phyloP scores from a whole-genome alignment of 2,113 vertebrate species.

The Tyto alba region DNA sequence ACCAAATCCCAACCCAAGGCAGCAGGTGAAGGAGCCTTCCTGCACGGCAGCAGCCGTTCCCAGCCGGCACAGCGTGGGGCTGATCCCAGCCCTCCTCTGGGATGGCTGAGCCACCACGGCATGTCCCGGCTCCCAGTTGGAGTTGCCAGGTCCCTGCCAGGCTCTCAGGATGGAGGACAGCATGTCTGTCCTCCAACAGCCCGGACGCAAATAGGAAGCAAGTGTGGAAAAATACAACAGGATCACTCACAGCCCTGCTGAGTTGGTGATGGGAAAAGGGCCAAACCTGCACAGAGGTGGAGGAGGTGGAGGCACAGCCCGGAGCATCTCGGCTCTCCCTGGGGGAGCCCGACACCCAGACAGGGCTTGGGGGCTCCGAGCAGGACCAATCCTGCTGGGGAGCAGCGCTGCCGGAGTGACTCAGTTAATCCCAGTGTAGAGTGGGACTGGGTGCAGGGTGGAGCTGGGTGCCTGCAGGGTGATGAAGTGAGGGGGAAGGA shows the following conservation, averaged over 20 bases:
- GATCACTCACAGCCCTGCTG: accelerated
- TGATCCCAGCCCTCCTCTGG: background rate
- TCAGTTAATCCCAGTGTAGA: background rate
- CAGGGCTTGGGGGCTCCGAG: background rate
- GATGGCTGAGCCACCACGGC: accelerated
- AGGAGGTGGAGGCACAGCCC: accelerated
- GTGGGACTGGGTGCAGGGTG: background rate
- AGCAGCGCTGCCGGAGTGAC: background rate
- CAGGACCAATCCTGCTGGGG: background rate
- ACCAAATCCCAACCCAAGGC: background rate
- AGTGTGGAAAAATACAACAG: background rate
- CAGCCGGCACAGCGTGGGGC: background rate
- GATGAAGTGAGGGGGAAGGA: background rate
- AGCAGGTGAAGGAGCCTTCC: background rate
- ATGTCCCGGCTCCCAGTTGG: background rate
- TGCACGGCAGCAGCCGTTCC: accelerated
- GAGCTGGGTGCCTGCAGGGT: background rate
- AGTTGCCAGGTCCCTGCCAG: background rate
- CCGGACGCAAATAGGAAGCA: background rate
- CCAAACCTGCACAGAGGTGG: background rate
- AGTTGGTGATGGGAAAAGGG: background rate
- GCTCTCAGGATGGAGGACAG: too few relatives aligned
- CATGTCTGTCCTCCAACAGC: background rate
- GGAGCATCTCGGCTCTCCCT: background rate
- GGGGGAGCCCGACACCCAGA: too few relatives aligned